A percentile compares a stretch with the other conserved stretches of the same genome.
These are phyloP conservation scores for Apodemus sylvaticus DNA, from an alignment of 2,113 vertebrate genomes.

Conservation along the genomic window DNA sequence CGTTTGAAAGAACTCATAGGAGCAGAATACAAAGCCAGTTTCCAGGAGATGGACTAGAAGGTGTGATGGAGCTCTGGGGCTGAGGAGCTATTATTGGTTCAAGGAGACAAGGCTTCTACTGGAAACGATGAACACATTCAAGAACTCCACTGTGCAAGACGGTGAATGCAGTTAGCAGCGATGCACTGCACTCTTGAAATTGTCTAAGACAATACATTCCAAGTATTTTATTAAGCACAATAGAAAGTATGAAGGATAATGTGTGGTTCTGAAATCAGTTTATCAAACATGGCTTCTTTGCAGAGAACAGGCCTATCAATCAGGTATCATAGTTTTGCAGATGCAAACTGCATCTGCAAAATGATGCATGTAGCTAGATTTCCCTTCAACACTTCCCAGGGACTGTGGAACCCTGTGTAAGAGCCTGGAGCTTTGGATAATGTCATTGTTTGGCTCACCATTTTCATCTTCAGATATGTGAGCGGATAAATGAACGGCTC, in stretches of 20 bases:
- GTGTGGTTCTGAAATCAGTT: background rate
- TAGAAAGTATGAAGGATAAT: background rate
- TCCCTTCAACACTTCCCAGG: background rate
- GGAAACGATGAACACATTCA: background rate
- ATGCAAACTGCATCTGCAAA: too few relatives aligned
- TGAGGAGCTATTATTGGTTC: background rate
- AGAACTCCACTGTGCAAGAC: background rate
- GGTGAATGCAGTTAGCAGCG: background rate
- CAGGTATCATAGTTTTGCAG: background rate
- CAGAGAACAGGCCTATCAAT: background rate
- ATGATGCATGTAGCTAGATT: background rate
- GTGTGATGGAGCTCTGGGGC: background rate
- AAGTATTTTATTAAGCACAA: background rate
- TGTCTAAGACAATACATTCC: background rate
- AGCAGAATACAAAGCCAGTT: background rate
- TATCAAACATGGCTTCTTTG: background rate
- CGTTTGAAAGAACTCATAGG: background rate
- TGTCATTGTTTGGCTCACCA: background rate
- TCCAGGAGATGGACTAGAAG: background rate
- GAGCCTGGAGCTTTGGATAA: background rate
- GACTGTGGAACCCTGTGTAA: background rate
- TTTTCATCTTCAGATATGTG: background rate
- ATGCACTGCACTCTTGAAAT: background rate
- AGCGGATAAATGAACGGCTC: background rate
- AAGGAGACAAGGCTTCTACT: background rate